phyloP scores from a whole-genome alignment of 2,113 vertebrate species.

The Plectropomus leopardus region DNA sequence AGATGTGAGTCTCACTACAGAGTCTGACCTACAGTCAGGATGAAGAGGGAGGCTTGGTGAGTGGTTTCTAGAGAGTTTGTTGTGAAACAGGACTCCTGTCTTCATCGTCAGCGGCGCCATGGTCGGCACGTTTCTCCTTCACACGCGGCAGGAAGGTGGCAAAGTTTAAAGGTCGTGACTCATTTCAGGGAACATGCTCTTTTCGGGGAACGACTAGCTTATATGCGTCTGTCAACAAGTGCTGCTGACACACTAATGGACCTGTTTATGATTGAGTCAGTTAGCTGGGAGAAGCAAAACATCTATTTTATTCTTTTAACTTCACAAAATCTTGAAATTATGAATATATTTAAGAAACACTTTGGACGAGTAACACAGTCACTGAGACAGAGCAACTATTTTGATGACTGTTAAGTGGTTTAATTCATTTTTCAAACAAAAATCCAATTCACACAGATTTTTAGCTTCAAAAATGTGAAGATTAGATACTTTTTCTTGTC shows the following conservation, averaged over 20 bases:
- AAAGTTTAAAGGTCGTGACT: not conserved
- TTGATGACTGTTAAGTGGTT: no score
- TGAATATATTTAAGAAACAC: no score
- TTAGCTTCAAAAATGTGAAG: no score
- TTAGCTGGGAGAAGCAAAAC: no score
- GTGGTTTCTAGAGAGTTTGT: constrained; percentile 36
- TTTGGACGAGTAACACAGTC: no score
- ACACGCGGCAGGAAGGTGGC: not conserved
- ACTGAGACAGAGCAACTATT: no score
- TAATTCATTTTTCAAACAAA: no score
- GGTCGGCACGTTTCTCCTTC: not conserved
- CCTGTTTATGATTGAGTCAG: not conserved
- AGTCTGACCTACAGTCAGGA: constrained; percentile 41
- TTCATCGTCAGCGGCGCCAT: not conserved
- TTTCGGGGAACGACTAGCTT: not conserved
- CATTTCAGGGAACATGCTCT: not conserved
- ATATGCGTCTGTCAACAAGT: not conserved
- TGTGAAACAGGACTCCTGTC: constrained; percentile 38
- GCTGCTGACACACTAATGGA: not conserved
- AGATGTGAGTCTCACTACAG: not conserved
- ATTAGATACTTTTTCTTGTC: no score
- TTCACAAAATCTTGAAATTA: no score
- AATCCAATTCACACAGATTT: no score
- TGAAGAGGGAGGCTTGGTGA: not conserved
- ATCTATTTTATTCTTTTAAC: no score